phyloP scores from a whole-genome alignment of 92 coral and sea anemone genomes.

The Paramuricea clavata region DNA sequence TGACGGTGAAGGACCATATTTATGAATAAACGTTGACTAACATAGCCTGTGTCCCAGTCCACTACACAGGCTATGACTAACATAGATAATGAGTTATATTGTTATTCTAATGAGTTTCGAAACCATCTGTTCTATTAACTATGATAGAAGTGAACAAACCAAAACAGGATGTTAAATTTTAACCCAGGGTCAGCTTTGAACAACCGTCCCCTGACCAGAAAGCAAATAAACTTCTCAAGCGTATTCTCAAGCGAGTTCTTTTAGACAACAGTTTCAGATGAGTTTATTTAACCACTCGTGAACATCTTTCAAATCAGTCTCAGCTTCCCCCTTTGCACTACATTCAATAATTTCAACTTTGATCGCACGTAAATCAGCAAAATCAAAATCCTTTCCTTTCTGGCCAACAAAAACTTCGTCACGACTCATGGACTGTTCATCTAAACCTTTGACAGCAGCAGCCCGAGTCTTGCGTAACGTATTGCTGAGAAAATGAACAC shows the following conservation, averaged over 20 bases:
- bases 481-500: constrained; percentile 71
- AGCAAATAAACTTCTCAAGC: no score
- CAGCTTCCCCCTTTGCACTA: constrained; percentile 82
- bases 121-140: no score
- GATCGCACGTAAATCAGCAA: constrained; percentile 78
- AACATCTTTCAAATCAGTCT: constrained; percentile 68
- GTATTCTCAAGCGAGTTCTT: background rate
- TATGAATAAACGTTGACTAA: no score
- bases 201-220: no score
- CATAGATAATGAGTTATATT: no score
- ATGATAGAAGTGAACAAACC: no score
- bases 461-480: constrained; percentile 97
- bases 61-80: no score
- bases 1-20: no score
- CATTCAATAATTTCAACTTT: constrained; percentile 90
- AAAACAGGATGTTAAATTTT: no score
- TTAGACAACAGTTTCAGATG: background rate
- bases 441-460: constrained; percentile 93
- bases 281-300: constrained; percentile 74
- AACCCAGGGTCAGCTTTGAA: no score
- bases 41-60: no score
- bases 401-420: constrained; percentile 76
- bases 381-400: constrained; percentile 94
- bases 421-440: constrained; percentile 75
- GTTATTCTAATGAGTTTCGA: no score